Evolutionary conservation across 2,797 vertebrate genomes (phyloP), one percentile per base, ranked within the genome.

Genomic region (Lagocephalus sceleratus): DNA sequence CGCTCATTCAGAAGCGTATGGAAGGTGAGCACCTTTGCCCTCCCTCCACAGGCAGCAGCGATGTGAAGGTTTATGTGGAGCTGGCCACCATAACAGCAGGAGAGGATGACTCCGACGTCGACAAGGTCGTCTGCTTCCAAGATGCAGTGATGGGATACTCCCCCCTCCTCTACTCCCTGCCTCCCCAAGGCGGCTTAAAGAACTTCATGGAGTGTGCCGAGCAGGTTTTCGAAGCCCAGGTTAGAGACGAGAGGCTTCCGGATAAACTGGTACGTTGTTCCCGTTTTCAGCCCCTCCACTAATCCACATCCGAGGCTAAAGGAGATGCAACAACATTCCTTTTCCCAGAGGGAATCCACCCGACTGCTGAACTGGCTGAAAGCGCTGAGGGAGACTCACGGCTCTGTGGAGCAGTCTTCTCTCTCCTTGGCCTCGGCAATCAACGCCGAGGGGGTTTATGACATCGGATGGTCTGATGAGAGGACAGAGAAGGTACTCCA

Each of bases 361-460:
- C 68, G 77, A 21, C 70, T 84, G 57, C 73, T 86, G 52, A 74
- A 54, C 22, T 93, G 92, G 91, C 78, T 93, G 35, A 84, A 88
- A 60, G 75, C 66, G 5, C 68, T 93, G 63, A 88, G 88, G 25
- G 89, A 92, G 52, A 89, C 86, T 14, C 88, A 92, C 9, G 91
- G 91, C 23, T 92, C 91, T 0, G 91, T 93, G 70, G 91, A 93
- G 63, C 87, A 81, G 59, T 91, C 90, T 1, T 92, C 91, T 0
- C 81, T 92, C 16, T 88, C 87, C 2, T 60, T 91, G 63, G 89
- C 90, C 16, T 79, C 85, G 20, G 84, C 80, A 9, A 91, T 93
- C 51, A 92, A 90, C 16, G 43, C 64, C 32, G 20, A 69, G 0
- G 91, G 92, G 23, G 71, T 92, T 56, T 93, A 92, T 79, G 66